phyloP scores from a whole-genome alignment of 2,888 invertebrate species.

The Clostera curtula region DNA sequence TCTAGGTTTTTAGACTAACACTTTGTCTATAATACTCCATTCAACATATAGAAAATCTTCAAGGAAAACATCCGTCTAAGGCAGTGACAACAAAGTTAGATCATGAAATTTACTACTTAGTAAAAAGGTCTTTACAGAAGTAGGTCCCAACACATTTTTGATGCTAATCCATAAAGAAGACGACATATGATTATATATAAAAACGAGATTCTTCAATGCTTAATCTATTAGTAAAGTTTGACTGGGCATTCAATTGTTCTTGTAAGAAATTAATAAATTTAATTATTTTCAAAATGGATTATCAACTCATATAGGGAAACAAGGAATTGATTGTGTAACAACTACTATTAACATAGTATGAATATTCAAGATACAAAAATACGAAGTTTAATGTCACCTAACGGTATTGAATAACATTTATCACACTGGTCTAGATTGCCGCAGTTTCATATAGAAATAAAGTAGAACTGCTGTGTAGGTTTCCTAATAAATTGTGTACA shows the following conservation, averaged over 20 bases:
- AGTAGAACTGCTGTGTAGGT: conserved; percentile 40
- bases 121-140: conserved; percentile 5
- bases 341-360: too few species aligned
- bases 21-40: conserved; percentile 50
- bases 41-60: conserved; percentile 50
- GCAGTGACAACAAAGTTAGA: conserved; percentile 67
- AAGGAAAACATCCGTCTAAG: conserved; percentile 70
- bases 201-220: conserved; percentile 49
- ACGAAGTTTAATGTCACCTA: too few species aligned
- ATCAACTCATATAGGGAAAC: too few species aligned
- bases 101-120: too few species aligned
- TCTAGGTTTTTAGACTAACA: conserved; percentile 44
- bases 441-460: conserved; percentile 21
- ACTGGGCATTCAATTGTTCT: too few species aligned
- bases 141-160: conserved; percentile 12
- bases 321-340: too few species aligned
- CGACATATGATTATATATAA: conserved; percentile 10
- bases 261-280: too few species aligned
- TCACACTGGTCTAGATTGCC: conserved; percentile 28
- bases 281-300: too few species aligned
- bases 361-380: too few species aligned
- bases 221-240: too few species aligned
- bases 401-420: too few species aligned
- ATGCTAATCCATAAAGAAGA: conserved; percentile 6
- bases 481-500: conserved; percentile 22